Evolutionary conservation across 1,140 invertebrate species (phyloP).

Genomic region (Asbolus verrucosus): DNA sequence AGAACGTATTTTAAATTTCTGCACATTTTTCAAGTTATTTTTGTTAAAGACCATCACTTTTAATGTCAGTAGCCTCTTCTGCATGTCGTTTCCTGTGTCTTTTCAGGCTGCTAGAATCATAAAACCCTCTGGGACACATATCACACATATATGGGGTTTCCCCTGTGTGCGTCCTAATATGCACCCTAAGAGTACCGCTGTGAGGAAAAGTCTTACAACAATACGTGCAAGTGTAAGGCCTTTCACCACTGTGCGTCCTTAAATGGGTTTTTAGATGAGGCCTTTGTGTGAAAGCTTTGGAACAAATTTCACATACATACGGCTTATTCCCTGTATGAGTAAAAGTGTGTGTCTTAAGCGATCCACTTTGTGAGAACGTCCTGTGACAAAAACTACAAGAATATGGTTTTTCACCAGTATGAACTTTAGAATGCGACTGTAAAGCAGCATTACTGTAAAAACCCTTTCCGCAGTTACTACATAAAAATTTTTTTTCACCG

Average conservation of each 20-base stretch:
- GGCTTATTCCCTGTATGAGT: constrained; percentile 58
- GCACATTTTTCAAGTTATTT: no score
- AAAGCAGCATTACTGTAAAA: constrained; percentile 51
- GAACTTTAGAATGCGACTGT: constrained; percentile 51
- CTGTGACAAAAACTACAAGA: constrained; percentile 48
- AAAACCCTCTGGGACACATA: constrained; percentile 76
- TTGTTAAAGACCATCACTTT: no score
- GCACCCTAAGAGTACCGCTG: background rate
- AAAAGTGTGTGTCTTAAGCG: constrained; percentile 51
- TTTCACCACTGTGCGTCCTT: constrained; percentile 82
- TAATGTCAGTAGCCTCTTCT: no score
- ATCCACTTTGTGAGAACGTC: constrained; percentile 59
- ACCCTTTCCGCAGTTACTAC: constrained; percentile 56
- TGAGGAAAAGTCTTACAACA: constrained; percentile 77
- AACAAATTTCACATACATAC: constrained; percentile 56
- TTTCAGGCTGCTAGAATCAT: constrained; percentile 65
- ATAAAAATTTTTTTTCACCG: constrained; percentile 59
- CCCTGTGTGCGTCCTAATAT: no score
- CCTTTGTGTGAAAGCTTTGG: constrained; percentile 77
- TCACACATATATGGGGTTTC: background rate
- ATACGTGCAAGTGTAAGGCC: constrained; percentile 79
- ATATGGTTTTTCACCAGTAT: no score
- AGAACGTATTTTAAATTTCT: no score
- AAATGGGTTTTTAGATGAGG: constrained; percentile 86
- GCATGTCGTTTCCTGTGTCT: background rate